Conservation (phyloP, 2,797 vertebrate genomes). For the Channa striata region DNA sequence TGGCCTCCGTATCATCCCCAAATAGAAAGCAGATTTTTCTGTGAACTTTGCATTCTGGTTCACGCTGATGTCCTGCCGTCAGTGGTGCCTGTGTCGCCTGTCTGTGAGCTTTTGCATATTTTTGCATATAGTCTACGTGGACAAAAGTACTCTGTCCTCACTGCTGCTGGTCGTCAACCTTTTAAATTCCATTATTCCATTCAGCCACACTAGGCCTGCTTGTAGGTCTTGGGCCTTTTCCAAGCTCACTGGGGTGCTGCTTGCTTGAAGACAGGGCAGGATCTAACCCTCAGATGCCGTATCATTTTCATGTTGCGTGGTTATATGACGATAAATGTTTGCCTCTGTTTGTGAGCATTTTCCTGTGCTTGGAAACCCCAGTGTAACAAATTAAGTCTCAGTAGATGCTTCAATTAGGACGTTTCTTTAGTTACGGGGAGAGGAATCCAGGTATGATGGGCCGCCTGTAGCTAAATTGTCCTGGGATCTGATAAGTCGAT, state of each 20-base stretch:
- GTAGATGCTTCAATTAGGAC: not conserved
- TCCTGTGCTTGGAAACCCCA: not conserved
- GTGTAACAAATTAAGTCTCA: not conserved
- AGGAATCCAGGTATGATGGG: not conserved
- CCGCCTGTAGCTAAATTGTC: not conserved
- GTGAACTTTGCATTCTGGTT: constrained; percentile 15
- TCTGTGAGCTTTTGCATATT: constrained; percentile 52
- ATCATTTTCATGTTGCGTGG: constrained; percentile 11
- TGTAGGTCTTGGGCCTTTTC: constrained; percentile 2
- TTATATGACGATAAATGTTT: constrained; percentile 11
- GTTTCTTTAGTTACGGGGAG: not conserved
- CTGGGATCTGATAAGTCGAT: not conserved
- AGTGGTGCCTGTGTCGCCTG: constrained; percentile 16
- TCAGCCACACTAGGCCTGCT: constrained; percentile 3
- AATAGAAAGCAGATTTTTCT: constrained; percentile 20
- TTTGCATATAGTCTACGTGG: constrained; percentile 49
- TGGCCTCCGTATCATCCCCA: constrained; percentile 11
- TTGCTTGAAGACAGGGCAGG: constrained; percentile 7
- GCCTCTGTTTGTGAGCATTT: constrained; percentile 13
- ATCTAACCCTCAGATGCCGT: constrained; percentile 21
- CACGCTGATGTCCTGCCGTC: constrained; percentile 10
- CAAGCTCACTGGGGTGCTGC: constrained; percentile 1
- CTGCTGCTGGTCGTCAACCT: constrained; percentile 15
- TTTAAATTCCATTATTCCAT: constrained; percentile 25
- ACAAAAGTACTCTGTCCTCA: constrained; percentile 11